Base-by-base conservation (phyloP, 2,888 invertebrate species). In the Octonoba sinensis region DNA sequence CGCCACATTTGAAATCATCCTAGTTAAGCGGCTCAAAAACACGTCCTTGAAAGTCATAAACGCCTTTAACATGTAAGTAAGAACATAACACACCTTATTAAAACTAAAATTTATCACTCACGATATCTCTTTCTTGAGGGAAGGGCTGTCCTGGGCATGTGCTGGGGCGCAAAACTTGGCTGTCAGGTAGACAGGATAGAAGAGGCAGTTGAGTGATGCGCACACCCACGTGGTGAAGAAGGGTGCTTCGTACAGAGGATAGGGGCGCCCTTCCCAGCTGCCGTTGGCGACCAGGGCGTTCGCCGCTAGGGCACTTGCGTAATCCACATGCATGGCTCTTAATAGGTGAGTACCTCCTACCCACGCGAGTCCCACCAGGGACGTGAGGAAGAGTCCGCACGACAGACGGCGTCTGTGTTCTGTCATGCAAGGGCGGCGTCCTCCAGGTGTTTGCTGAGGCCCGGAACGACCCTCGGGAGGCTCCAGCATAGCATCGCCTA, bases 211-310 rank as follows among this genome's bases (percentile, higher is more conserved):
- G 93, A 96, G 96, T 88, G 95, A 94, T 66, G 96, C 96, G 88
- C 94, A 94, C 89, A 96, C 96, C 96, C 97, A 97, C 44, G 96
- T 95, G 11, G 96, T 95, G 90, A 97, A 96, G 90, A 97, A 96
- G 73, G 97, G 96, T 15, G 97, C 96, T 89, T 94, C 93, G 81
- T 72, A 83, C n/a, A 77, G 51, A 18, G 75, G 79, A 18, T 47
- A 71, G 8, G 62, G 60, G 1, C 46, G 18, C 11, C 57, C 57
- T 2, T 20, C 57, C 62, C 62, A 36, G 69, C 16, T 54, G 60
- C 60, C n/a, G 18, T 62, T 66, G 65, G 36, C 22, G 47, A 66
- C 49, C 1, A 16, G 51, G 24, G 82, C 82, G 70, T 82, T 82
- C 24, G 75, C 75, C 1, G 56, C 65, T 65, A 75, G 13, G 8